Conservation (phyloP, 92 coral and sea anemone genomes). For the Siderastrea radians region DNA sequence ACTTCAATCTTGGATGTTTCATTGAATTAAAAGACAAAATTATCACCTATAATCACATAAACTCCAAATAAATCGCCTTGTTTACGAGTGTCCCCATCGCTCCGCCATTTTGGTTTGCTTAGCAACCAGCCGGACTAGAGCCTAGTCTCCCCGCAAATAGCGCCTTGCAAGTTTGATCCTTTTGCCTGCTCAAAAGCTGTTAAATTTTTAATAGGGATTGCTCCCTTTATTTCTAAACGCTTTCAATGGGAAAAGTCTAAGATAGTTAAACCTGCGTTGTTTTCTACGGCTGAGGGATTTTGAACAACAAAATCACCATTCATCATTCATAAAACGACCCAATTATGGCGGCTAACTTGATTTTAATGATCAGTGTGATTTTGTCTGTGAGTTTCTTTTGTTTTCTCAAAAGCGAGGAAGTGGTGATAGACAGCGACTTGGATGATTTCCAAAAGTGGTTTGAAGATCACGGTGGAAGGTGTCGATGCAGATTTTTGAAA, state of each 20-base stretch:
- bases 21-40: neutral
- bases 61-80: neutral
- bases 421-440: conserved; percentile 27
- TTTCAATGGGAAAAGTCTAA: neutral
- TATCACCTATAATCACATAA: conserved; percentile 14
- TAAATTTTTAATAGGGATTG: conserved; percentile 46
- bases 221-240: neutral
- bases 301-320: neutral
- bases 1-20: neutral
- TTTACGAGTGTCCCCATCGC: neutral
- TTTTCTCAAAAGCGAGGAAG: conserved; percentile 23
- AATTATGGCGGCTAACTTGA: conserved; percentile 20
- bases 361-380: neutral
- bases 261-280: neutral
- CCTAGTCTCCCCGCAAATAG: conserved; percentile 27
- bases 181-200: neutral
- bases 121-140: conserved; percentile 60
- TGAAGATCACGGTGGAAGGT: conserved; percentile 72
- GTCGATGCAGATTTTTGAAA: conserved; percentile 56
- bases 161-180: conserved; percentile 36
- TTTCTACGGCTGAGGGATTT: neutral
- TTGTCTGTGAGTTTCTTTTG: conserved; percentile 26
- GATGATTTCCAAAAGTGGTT: conserved; percentile 69
- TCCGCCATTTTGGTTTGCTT: conserved; percentile 80
- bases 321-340: neutral